A percentile compares a stretch with the other conserved stretches of the same genome.
Conservation (phyloP, 2,797 vertebrate species). For the Sphenodon punctatus region DNA sequence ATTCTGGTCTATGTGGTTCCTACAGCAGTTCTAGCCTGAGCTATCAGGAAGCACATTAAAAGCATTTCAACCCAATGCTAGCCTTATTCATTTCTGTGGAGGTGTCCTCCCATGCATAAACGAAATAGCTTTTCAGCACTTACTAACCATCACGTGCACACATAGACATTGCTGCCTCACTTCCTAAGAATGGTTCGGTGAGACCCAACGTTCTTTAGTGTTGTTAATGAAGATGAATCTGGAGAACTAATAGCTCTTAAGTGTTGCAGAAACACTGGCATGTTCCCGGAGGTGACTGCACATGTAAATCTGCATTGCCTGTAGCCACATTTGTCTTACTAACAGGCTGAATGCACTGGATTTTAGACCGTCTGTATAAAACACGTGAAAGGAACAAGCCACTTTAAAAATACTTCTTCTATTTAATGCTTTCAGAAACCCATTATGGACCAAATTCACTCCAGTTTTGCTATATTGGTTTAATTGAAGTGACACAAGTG, state of each 20-base stretch:
- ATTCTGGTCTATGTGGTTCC: too few species aligned
- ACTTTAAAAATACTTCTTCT: background rate
- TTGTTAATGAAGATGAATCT: background rate
- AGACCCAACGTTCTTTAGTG: background rate
- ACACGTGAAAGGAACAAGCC: background rate
- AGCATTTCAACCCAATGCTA: background rate
- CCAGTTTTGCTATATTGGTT: background rate
- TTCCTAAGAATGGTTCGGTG: background rate
- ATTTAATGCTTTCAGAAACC: background rate
- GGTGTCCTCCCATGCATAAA: background rate
- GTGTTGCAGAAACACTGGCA: background rate
- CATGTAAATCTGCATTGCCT: background rate
- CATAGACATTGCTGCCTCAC: rapidly evolving
- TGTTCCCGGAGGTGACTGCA: background rate
- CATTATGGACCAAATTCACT: rapidly evolving
- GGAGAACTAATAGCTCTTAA: background rate
- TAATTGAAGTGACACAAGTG: background rate
- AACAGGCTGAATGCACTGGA: background rate
- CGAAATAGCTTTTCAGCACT: background rate
- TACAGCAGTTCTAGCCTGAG: background rate
- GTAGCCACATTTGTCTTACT: background rate
- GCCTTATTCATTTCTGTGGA: background rate
- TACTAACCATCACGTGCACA: background rate
- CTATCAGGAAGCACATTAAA: background rate
- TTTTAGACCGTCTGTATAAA: background rate